Evolutionary conservation across 2,888 invertebrate species (phyloP).

Genomic region (Lepas anatifera): DNA sequence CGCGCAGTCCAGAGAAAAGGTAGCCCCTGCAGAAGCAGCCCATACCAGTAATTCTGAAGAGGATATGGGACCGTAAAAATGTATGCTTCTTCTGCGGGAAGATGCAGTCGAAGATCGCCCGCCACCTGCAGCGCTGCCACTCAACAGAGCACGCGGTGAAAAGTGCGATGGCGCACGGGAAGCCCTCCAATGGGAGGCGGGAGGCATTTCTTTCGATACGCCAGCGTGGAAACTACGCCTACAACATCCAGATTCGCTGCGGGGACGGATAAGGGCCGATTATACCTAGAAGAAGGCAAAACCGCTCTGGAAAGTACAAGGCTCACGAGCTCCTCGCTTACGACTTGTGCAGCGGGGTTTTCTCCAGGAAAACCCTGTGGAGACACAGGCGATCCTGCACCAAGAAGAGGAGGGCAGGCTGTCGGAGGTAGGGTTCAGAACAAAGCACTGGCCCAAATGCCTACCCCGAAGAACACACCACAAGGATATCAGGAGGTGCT

Average conservation of each 20-base stretch:
- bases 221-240: not conserved
- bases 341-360: not conserved
- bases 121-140: not conserved
- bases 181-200: not conserved
- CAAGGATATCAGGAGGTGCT: not conserved
- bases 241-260: not conserved
- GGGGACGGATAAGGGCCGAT: not conserved
- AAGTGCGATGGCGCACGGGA: not conserved
- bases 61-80: not conserved
- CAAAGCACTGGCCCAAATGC: not conserved
- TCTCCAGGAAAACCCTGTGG: not conserved
- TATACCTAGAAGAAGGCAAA: not conserved
- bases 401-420: not conserved
- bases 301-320: not conserved
- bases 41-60: not conserved
- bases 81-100: not conserved
- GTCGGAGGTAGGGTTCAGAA: not conserved
- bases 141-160: not conserved
- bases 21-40: too few species aligned
- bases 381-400: not conserved
- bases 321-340: not conserved
- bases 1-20: too few species aligned
- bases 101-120: not conserved
- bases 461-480: not conserved
- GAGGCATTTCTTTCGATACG: not conserved